phyloP scores from a whole-genome alignment of 92 coral and sea anemone genomes.

The Meandrina meandrites region DNA sequence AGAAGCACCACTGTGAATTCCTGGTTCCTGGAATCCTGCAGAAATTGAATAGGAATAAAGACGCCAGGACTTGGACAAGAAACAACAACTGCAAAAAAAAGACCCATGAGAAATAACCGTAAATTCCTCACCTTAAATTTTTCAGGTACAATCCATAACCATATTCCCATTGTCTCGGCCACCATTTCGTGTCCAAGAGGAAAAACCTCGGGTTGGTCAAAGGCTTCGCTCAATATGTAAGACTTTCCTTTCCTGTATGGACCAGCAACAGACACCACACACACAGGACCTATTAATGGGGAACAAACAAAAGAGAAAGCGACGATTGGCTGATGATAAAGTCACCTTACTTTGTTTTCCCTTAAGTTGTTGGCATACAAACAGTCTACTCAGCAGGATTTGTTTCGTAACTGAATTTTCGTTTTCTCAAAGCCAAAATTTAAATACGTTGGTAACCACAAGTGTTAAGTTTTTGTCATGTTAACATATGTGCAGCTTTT shows the following conservation, averaged over 20 bases:
- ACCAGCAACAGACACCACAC: slow-evolving; percentile 38
- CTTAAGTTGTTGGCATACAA: neutral
- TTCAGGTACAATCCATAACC: slow-evolving; percentile 76
- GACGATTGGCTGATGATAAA: neutral
- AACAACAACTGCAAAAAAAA: neutral
- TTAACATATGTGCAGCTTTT: no score
- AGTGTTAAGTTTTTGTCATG: no score
- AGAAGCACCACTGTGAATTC: slow-evolving; percentile 77
- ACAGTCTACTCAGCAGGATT: no score
- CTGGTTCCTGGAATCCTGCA: slow-evolving; percentile 47
- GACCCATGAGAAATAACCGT: neutral
- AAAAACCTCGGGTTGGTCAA: slow-evolving; percentile 49
- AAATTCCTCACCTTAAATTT: slow-evolving; percentile 37
- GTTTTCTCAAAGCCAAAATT: no score
- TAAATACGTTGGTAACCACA: no score
- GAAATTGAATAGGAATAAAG: neutral
- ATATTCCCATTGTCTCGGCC: slow-evolving; percentile 88
- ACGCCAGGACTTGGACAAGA: neutral
- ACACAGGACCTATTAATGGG: slow-evolving; percentile 30
- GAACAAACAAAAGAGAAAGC: neutral
- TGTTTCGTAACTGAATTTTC: no score
- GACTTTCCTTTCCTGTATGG: slow-evolving; percentile 49
- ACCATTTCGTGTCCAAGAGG: slow-evolving; percentile 72
- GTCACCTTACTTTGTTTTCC: neutral
- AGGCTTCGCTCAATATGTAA: slow-evolving; percentile 32